Percentiles rank a stretch among this genome's conserved stretches.
Conservation (phyloP, 2,888 invertebrate genomes). For the Nemapogon koenigi region DNA sequence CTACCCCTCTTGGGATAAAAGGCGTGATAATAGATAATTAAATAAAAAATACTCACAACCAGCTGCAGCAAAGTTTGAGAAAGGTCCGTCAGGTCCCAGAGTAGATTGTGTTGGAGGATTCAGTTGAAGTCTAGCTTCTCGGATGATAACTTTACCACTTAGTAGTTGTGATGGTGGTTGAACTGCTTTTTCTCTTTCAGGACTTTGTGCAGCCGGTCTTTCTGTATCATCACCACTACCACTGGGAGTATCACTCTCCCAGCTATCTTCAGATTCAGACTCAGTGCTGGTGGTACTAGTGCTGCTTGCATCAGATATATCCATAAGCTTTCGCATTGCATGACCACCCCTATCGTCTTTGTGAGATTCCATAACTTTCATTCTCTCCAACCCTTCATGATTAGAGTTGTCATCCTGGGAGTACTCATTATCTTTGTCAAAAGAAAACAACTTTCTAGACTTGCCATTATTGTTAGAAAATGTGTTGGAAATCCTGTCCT, state of each 20-base stretch:
- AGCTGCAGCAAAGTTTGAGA: conserved; percentile 53
- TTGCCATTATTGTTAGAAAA: conserved; percentile 37
- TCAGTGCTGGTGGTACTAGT: conserved; percentile 51
- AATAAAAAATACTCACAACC: conserved; percentile 41
- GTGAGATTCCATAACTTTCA: conserved; percentile 32
- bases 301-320: conserved; percentile 56
- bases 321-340: conserved; percentile 54
- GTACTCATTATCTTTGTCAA: conserved; percentile 45
- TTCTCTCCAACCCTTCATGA: conserved; percentile 37
- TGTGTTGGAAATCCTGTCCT: conserved; percentile 49
- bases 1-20: too few relatives aligned
- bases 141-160: conserved; percentile 71
- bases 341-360: conserved; percentile 52
- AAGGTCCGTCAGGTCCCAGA: conserved; percentile 70
- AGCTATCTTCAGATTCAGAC: conserved; percentile 52
- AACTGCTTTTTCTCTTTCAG: conserved; percentile 50
- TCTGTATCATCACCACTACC: conserved; percentile 48
- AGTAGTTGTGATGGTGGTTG: conserved; percentile 55
- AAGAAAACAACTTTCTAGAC: conserved; percentile 42
- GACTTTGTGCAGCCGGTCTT: conserved; percentile 42
- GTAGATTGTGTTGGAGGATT: conserved; percentile 47
- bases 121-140: conserved; percentile 72
- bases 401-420: conserved; percentile 49
- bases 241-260: conserved; percentile 47
- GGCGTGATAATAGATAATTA: background rate